Evolutionary conservation across 2,113 vertebrate species (phyloP).

Genomic region (Eclectus roratus): DNA sequence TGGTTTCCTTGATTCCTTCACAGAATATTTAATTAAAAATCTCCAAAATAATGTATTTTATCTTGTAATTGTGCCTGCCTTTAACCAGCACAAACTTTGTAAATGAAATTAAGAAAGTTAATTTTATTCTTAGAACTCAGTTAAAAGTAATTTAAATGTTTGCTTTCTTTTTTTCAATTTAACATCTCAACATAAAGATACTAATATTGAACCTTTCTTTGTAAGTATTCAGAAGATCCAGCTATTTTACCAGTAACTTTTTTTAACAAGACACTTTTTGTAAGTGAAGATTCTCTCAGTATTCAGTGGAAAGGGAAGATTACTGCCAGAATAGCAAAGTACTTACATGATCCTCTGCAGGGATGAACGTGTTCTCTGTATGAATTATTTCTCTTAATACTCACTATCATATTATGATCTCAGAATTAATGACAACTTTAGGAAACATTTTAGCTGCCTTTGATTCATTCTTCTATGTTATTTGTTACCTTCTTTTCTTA

Average conservation of each 20-base stretch:
- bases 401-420: constrained; percentile 2
- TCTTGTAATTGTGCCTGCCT: background rate
- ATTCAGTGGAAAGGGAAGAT: background rate
- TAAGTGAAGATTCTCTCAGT: background rate
- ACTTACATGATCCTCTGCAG: background rate
- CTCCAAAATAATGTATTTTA: background rate
- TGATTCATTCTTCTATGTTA: background rate
- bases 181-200: background rate
- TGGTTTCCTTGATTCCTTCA: background rate
- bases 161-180: background rate
- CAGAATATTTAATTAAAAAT: background rate
- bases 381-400: constrained; percentile 44
- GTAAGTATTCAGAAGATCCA: background rate
- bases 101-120: background rate
- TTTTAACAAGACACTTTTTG: background rate
- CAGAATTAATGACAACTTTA: constrained; percentile 9
- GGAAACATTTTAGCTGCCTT: background rate
- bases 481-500: background rate
- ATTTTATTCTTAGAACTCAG: background rate
- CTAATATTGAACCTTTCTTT: background rate
- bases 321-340: background rate
- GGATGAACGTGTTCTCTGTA: background rate
- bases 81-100: background rate
- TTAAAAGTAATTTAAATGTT: background rate
- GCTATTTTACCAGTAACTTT: background rate